A percentile compares a stretch with the other conserved stretches of the same genome.
These are phyloP conservation scores for Eumaeus atala DNA, from an alignment of 1,140 invertebrate species.

Conservation along the genomic window DNA sequence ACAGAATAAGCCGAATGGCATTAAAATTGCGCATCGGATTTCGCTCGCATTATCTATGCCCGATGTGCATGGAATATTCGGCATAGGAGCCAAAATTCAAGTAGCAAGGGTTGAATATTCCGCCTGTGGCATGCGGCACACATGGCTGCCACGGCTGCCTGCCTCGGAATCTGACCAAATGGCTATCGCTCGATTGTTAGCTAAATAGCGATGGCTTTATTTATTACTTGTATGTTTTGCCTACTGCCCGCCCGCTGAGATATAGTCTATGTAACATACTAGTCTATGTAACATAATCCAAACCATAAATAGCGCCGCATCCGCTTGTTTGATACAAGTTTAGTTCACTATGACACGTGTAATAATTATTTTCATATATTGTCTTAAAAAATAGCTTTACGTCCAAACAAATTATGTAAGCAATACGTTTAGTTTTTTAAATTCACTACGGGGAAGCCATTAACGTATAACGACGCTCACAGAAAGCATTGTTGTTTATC, in stretches of 20 bases:
- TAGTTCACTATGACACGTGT: no score
- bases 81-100: constrained; percentile 61
- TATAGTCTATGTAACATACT: no score
- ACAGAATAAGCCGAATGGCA: constrained; percentile 21
- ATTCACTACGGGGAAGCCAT: no score
- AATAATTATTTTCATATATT: no score
- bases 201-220: constrained; percentile 65
- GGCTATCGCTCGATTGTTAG: constrained; percentile 65
- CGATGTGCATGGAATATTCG: constrained; percentile 63
- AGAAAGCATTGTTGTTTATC: no score
- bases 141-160: constrained; percentile 59
- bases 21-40: constrained; percentile 42
- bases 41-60: constrained; percentile 41
- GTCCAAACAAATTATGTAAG: no score
- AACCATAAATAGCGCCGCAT: no score
- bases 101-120: constrained; percentile 59
- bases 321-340: no score
- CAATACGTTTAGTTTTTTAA: no score
- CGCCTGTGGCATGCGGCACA: constrained; percentile 63
- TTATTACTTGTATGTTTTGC: constrained; percentile 45
- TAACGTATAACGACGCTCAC: no score
- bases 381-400: no score
- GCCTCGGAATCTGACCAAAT: constrained; percentile 69
- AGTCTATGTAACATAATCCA: no score
- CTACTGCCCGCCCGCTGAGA: not conserved